Percentiles rank a stretch among this genome's conserved stretches.
Conservation (phyloP, 2,888 invertebrate species). For the Catocala fraxini region DNA sequence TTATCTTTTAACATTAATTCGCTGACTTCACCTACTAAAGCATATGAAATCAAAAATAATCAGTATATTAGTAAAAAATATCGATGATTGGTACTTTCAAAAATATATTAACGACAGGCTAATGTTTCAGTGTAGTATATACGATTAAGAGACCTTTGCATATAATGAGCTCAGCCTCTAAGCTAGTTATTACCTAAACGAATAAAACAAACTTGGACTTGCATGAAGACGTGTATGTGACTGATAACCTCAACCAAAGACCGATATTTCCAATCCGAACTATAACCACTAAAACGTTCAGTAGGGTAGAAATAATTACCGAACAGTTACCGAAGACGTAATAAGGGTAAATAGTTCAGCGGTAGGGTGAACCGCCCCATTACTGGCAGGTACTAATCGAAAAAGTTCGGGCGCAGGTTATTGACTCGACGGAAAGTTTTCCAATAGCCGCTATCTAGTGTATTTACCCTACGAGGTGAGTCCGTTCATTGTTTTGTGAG, state of each 20-base stretch:
- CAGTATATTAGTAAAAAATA: no score
- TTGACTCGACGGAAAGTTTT: slow-evolving; percentile 64
- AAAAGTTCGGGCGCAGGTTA: slow-evolving; percentile 65
- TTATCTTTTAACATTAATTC: no score
- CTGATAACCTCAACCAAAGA: slow-evolving; percentile 21
- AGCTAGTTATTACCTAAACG: no score
- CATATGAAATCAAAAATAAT: no score
- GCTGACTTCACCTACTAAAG: no score
- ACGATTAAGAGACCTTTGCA: no score
- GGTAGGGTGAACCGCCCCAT: slow-evolving; percentile 57
- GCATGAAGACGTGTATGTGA: neutral
- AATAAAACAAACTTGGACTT: no score
- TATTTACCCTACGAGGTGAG: slow-evolving; percentile 49
- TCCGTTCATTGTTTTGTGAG: slow-evolving; percentile 48
- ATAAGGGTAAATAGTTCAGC: slow-evolving; percentile 51
- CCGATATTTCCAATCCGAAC: slow-evolving; percentile 43
- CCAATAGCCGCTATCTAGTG: slow-evolving; percentile 59
- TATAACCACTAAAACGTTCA: slow-evolving; percentile 41
- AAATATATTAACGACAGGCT: no score
- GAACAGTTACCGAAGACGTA: slow-evolving; percentile 34
- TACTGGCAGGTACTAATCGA: slow-evolving; percentile 70
- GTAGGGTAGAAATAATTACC: slow-evolving; percentile 56
- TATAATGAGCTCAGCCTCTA: no score
- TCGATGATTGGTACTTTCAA: no score
- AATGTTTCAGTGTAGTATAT: no score